Percentiles rank a stretch among this genome's conserved stretches.
Conservation (phyloP, 2,113 vertebrate species). For the Saccopteryx leptura region DNA sequence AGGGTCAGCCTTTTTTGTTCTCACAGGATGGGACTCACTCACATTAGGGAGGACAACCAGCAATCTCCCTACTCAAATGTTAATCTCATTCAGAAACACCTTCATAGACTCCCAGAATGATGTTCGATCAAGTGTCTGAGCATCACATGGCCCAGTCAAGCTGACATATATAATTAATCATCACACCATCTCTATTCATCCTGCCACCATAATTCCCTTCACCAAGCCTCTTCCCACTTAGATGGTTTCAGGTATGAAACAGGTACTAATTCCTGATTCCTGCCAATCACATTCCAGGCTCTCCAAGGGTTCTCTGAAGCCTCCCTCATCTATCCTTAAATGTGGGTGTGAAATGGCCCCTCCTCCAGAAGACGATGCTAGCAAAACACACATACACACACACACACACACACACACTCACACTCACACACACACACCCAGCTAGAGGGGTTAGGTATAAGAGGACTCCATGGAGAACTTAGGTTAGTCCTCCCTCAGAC, state of each 20-base stretch:
- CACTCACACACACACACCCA: background rate
- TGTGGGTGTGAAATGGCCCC: background rate
- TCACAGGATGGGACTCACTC: background rate
- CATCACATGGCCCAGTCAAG: background rate
- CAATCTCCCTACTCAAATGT: background rate
- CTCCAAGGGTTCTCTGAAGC: background rate
- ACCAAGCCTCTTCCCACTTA: background rate
- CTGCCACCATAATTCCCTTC: background rate
- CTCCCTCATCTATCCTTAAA: background rate
- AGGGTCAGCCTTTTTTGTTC: background rate
- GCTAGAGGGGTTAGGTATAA: background rate
- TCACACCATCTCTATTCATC: background rate
- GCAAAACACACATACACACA: background rate
- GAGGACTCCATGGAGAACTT: background rate
- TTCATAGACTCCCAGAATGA: background rate
- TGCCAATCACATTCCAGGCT: background rate
- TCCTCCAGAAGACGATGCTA: background rate
- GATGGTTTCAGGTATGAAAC: background rate
- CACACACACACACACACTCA: background rate
- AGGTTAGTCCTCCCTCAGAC: background rate
- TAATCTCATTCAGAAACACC: background rate
- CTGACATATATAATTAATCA: background rate
- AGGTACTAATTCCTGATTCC: background rate
- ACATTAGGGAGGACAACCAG: background rate
- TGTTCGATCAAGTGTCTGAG: background rate